Evolutionary conservation across 1,140 invertebrate genomes (phyloP), one percentile per base, ranked within the genome.

Genomic region (Copidosoma floridanum): DNA sequence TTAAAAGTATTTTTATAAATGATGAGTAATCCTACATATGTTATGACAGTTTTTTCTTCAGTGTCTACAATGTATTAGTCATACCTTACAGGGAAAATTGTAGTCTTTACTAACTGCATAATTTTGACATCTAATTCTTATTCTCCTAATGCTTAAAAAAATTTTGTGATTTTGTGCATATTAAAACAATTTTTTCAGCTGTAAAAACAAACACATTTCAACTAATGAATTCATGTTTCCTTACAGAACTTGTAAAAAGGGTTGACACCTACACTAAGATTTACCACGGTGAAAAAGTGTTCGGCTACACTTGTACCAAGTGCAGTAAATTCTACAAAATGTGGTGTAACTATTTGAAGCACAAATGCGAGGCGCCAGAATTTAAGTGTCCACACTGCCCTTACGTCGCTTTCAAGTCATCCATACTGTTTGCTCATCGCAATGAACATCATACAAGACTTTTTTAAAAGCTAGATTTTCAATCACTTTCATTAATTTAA

Each of bases 281-380:
- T n/a, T 80, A 78, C 69, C 74, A 78, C 69, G 77, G 75, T 53
- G 76, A 79, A 65, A 75, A 75, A 68, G 70, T 79, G 61, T 73
- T 80, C 67, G 78, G 78, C 65, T 80, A 79, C 63, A 80, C 78
- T 35, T 80, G 78, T 65, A 76, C 74, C 50, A 80, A 78, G 68
- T 80, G 78, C 71, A 78, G 75, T 68, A 80, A 80, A 52, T 80
- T 78, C 75, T 80, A 80, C 77, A 80, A 80, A 70, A 79, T 79
- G 78, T 80, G 78, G 78, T 78, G 75, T 68, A 79, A 79, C 70
- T 80, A 79, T 63, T 63, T 80, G 70, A 80, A 79, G 65, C 78
- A 80, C 68, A 80, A 80, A 59, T 80, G 77, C 65, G 78, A 80
- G 60, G 76, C 78, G 24, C 78, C 78, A n/a, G 73, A 78, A 43